Percentiles rank a stretch among this genome's conserved stretches.
phyloP scores from a whole-genome alignment of 2,113 vertebrate species.

The Xiphophorus maculatus region DNA sequence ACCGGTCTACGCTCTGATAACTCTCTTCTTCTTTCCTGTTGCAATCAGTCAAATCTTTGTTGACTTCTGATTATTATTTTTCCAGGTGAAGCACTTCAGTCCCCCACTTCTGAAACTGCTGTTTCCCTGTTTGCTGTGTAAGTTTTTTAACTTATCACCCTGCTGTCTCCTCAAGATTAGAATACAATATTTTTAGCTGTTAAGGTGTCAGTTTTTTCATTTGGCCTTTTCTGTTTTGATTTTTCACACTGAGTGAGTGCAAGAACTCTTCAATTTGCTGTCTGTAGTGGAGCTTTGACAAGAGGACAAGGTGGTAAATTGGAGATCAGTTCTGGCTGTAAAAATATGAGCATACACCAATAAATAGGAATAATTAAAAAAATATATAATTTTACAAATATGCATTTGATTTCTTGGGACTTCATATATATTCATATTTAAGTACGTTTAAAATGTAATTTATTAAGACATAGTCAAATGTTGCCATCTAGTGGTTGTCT shows the following conservation, averaged over 20 bases:
- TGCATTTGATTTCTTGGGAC: constrained; percentile 49
- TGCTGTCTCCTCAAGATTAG: constrained; percentile 27
- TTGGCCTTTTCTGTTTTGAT: constrained; percentile 44
- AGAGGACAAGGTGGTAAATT: constrained; percentile 58
- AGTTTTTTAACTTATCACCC: constrained; percentile 38
- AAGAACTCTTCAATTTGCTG: constrained; percentile 38
- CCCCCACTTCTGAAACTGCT: constrained; percentile 38
- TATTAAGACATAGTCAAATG: constrained; percentile 65
- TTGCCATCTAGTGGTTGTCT: constrained; percentile 75
- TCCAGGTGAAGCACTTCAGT: constrained; percentile 40
- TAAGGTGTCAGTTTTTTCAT: constrained; percentile 16
- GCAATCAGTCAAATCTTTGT: constrained; percentile 33
- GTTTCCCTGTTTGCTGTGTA: constrained; percentile 51
- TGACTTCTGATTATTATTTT: constrained; percentile 31
- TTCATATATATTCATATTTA: constrained; percentile 13
- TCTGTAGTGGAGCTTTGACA: constrained; percentile 28
- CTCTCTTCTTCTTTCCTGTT: constrained; percentile 70
- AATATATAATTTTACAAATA: constrained; percentile 59
- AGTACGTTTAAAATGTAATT: constrained; percentile 1
- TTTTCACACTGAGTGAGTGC: constrained; percentile 29
- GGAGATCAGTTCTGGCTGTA: constrained; percentile 43
- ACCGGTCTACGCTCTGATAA: constrained; percentile 46
- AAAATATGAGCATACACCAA: constrained; percentile 63
- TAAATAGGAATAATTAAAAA: constrained; percentile 48
- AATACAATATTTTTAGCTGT: constrained; percentile 24